Conservation (phyloP, 1,140 invertebrate genomes). For the Drosophila tristis region DNA sequence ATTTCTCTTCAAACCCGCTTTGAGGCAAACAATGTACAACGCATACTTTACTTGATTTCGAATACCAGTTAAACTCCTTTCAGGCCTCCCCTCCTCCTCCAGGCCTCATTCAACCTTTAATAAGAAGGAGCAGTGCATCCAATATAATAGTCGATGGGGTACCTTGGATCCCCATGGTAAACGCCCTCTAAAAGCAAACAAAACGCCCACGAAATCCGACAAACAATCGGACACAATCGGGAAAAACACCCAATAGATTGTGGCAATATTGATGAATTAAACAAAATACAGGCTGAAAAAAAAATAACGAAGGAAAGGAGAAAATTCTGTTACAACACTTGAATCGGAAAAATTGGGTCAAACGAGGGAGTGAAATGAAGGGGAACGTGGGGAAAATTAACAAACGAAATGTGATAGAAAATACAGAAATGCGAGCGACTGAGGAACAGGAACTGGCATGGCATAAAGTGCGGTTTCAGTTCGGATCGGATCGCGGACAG, state of each 20-base stretch:
- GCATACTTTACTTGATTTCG: background rate
- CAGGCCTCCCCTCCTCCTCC: too few species aligned
- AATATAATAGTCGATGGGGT: too few species aligned
- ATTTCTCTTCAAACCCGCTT: too few species aligned
- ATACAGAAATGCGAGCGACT: too few species aligned
- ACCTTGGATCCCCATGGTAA: background rate
- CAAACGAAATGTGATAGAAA: constrained; percentile 20
- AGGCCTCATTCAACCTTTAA: too few species aligned
- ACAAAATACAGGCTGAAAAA: constrained; percentile 31
- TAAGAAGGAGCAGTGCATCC: too few species aligned
- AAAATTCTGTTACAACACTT: constrained; percentile 61
- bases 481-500: too few species aligned
- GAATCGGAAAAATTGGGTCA: constrained; percentile 53
- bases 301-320: constrained; percentile 12
- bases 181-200: constrained; percentile 46
- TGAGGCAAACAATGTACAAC: too few species aligned
- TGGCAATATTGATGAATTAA: constrained; percentile 73
- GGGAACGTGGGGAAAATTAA: constrained; percentile 11
- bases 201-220: constrained; percentile 49
- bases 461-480: too few species aligned
- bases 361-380: constrained; percentile 31
- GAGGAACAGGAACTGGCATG: too few species aligned
- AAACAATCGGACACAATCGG: constrained; percentile 27
- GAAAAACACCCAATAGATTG: constrained; percentile 40
- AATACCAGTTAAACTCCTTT: too few species aligned